phyloP scores from a whole-genome alignment of 2,113 vertebrate species.

The Salvator merianae region DNA sequence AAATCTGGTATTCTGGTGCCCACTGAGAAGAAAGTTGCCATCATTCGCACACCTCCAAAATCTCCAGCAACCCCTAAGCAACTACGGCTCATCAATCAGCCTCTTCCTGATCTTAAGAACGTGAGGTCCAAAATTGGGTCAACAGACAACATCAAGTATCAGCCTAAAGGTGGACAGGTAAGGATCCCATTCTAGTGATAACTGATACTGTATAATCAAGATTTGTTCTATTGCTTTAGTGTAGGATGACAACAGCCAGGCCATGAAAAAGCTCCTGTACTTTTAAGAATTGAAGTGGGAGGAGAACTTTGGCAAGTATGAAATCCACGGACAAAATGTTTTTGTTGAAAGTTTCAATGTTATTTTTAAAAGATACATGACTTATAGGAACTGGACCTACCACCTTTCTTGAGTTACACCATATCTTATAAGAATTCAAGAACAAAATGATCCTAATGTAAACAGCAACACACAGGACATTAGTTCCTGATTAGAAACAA shows the following conservation, averaged over 20 bases:
- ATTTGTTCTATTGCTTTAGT: not conserved
- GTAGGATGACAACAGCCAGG: not conserved
- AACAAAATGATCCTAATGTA: no score
- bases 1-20: conserved; percentile 90
- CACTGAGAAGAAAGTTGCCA: conserved; percentile 94
- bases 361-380: not conserved
- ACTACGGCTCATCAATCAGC: conserved; percentile 90
- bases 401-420: not conserved
- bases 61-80: conserved; percentile 90
- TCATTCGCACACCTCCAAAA: conserved; percentile 94
- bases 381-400: not conserved
- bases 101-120: conserved; percentile 92
- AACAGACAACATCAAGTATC: conserved; percentile 91
- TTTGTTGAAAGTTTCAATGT: not conserved
- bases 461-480: not conserved
- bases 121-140: conserved; percentile 95
- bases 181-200: conserved; percentile 42
- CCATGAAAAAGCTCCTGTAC: not conserved
- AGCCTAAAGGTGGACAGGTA: conserved; percentile 95
- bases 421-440: not conserved
- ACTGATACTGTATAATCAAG: not conserved
- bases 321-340: not conserved
- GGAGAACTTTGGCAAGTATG: not conserved
- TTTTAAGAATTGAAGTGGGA: not conserved
- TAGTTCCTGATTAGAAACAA: not conserved